These are phyloP conservation scores for Maniola hyperantus DNA, from an alignment of 2,888 invertebrate genomes.

Conservation along the genomic window DNA sequence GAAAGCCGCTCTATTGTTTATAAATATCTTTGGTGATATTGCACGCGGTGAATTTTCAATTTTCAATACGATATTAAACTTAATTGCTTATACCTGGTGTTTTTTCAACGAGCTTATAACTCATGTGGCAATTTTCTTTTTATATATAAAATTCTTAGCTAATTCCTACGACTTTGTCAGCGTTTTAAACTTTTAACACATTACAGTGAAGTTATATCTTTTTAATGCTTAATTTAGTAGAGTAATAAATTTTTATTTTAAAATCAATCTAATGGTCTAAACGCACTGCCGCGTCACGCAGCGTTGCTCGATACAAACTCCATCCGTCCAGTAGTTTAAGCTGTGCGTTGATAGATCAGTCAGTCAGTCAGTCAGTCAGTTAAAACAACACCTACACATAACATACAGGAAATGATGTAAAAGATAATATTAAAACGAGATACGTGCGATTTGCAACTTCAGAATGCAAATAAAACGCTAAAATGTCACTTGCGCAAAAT, in stretches of 20 bases:
- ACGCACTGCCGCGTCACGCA: no score
- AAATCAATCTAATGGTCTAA: no score
- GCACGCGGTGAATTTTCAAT: slow-evolving; percentile 23
- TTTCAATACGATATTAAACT: slow-evolving; percentile 18
- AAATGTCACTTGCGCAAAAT: slow-evolving; percentile 63
- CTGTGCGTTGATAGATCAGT: no score
- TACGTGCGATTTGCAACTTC: slow-evolving; percentile 32
- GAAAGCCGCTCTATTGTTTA: background rate
- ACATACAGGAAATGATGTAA: slow-evolving; percentile 26
- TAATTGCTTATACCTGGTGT: slow-evolving; percentile 16
- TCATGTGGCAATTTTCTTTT: slow-evolving; percentile 11
- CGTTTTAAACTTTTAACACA: background rate
- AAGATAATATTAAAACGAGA: slow-evolving; percentile 31
- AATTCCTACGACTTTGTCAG: slow-evolving; percentile 4
- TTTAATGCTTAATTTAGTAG: background rate
- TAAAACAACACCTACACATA: slow-evolving; percentile 24
- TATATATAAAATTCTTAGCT: background rate
- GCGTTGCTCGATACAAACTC: no score
- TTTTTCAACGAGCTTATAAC: slow-evolving; percentile 10
- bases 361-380: no score
- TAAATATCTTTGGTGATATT: background rate
- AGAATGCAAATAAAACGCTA: slow-evolving; percentile 52
- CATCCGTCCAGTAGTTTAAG: no score
- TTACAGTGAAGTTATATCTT: background rate
- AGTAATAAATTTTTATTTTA: no score